Base-by-base conservation (phyloP, 2,888 invertebrate species). In the Blastobasis adustella region DNA sequence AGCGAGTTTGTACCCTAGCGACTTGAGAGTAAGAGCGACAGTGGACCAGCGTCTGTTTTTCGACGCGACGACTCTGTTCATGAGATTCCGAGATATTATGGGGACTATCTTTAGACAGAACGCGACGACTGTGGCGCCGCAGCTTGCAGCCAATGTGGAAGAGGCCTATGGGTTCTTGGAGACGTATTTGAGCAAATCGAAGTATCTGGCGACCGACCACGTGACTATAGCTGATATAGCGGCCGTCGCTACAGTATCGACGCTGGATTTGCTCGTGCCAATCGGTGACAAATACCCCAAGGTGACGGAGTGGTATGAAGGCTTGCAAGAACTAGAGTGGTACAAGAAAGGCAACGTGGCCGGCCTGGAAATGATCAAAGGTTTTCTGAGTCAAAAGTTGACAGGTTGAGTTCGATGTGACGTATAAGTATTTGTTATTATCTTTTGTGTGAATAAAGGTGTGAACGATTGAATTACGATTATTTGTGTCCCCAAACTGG, bases 191-290 rank as follows among this genome's bases (percentile, higher is more conserved):
- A 60, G 70, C 49, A 59, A 50, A 36, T 65, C 59, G 0, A 43
- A 57, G 4, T 76, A 62, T 48, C 48, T 73, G 8, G 73, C 71
- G 5, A 57, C 60, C 5, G 61, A 72, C 23, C 57, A 66, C 23
- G 44, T 75, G 5, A 76, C 78, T 0, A 5, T 76, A 4, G 78
- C 78, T 37, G 77, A 78, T 54, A 54, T 78, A 10, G 67, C 75
- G 0, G 58, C 64, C 4, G 61, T 73, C 0, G 59, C 73, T 2
- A 65, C 63, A 4, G 49, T 76, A 1, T 69, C 71, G 0, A 59
- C 73, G 0, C 9, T 73, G 10, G 54, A 68, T 47, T 9, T 54
- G 0, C 1, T 72, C 0, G 58, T 75, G 0, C 71, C 75, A 0
- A 43, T 77, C 0, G 62, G 63, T 38, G 56, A 56, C 0, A 67